Percentiles rank a stretch among this genome's conserved stretches.
Conservation (phyloP, 2,888 invertebrate species). For the Osedax frankpressi region DNA sequence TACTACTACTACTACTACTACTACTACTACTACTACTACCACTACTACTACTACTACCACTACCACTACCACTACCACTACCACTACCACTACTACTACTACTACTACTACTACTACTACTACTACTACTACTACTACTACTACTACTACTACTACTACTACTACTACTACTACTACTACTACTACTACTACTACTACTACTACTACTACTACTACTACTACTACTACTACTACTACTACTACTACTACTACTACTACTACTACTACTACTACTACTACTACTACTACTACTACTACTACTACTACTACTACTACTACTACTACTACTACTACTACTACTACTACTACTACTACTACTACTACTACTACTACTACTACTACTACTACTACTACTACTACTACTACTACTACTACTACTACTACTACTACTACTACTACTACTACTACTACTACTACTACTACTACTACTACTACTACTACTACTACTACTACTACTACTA, state of each 20-base stretch:
- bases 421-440: neutral
- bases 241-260: neutral
- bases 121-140: neutral
- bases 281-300: neutral
- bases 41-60: neutral
- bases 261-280: neutral
- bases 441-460: neutral
- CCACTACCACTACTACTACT: neutral
- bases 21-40: neutral
- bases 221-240: neutral
- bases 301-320: neutral
- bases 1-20: neutral
- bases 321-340: neutral
- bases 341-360: neutral
- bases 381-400: neutral
- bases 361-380: neutral
- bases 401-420: neutral
- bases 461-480: neutral
- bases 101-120: neutral
- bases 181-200: neutral
- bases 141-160: neutral
- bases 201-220: neutral
- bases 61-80: neutral
- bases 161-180: neutral
- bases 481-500: neutral